phyloP scores from a whole-genome alignment of 1,140 invertebrate species.

The Drosophila virilis region DNA sequence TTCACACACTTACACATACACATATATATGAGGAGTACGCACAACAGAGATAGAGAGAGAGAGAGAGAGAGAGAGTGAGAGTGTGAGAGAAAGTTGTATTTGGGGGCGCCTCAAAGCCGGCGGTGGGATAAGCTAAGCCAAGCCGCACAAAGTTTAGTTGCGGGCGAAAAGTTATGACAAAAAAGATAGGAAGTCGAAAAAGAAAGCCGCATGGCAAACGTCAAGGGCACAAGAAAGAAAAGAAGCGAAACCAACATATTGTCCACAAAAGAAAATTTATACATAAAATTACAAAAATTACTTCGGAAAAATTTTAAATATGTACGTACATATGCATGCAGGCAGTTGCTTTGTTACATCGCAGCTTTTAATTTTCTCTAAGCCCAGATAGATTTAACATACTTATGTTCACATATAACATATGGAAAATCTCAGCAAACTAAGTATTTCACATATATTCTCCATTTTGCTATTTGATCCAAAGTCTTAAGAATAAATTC shows the following conservation, averaged over 20 bases:
- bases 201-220: slow-evolving; percentile 18
- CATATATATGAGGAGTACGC: not conserved
- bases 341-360: not conserved
- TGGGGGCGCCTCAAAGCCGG: not conserved
- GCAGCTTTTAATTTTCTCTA: not conserved
- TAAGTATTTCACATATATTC: too few species aligned
- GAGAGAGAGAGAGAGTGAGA: not conserved
- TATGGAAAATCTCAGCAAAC: too few species aligned
- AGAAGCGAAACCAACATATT: not conserved
- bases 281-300: slow-evolving; percentile 61
- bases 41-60: not conserved
- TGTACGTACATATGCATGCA: not conserved
- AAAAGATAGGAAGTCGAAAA: slow-evolving; percentile 29
- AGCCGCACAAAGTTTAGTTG: slow-evolving; percentile 29
- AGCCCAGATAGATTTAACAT: too few species aligned
- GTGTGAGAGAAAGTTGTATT: not conserved
- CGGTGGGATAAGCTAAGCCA: slow-evolving; percentile 3
- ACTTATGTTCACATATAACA: too few species aligned
- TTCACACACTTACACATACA: slow-evolving; percentile 23
- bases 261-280: not conserved
- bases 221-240: not conserved
- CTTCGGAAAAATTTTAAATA: slow-evolving; percentile 39
- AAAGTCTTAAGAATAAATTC: too few species aligned
- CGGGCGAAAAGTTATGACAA: slow-evolving; percentile 27
- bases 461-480: too few species aligned